Base-by-base conservation (phyloP, 1,140 invertebrate genomes). In the Papilio glaucus region DNA sequence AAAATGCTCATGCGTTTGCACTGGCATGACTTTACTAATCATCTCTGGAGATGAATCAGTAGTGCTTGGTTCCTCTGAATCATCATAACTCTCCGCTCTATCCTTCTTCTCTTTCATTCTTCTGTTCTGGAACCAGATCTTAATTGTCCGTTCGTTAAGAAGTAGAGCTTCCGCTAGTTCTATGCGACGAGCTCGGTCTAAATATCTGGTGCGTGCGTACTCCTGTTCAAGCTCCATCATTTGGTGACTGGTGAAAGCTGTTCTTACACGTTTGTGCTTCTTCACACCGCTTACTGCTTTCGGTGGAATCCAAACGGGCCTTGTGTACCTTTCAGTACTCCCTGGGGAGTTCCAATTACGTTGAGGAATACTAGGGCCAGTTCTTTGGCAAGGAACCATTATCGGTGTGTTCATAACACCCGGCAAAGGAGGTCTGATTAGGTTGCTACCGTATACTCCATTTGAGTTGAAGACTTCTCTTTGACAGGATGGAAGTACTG, bases 51-150 rank as follows among this genome's bases (percentile, higher is more conserved):
- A 81, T 10, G 76, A 80, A 38, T 79, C 79, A 6, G 81, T 79
- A 15, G 82, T 85, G 15, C 77, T 83, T 0, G 75, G 67, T 1
- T 83, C 81, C 73, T 87, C 83, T 7, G 71, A 78, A 6, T 86
- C 84, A 71, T 86, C 84, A 9, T 69, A 78, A 15, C 57, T 67
- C 60, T 85, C 84, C 0, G 77, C 72, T 45, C 76, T 80, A 26
- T 98, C 97, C 85, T 99, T 99, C 94, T 99, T 99, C 85, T 99
- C 95, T 92, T 99, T 99, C 98, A 99, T 99, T 79, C 98, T 95
- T 39, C 98, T 94, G 90, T 99, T 99, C 91, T 99, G 98, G 93
- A 98, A 98, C 98, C 98, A 99, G 83, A 98, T 98, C 94, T 99
- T 99, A 80, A 98, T 98, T 89, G 98, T 98, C 61, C 98, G 94